Evolutionary conservation across 1,140 invertebrate genomes (phyloP), one percentile per base, ranked within the genome.

Genomic region (Dendrolimus punctatus): DNA sequence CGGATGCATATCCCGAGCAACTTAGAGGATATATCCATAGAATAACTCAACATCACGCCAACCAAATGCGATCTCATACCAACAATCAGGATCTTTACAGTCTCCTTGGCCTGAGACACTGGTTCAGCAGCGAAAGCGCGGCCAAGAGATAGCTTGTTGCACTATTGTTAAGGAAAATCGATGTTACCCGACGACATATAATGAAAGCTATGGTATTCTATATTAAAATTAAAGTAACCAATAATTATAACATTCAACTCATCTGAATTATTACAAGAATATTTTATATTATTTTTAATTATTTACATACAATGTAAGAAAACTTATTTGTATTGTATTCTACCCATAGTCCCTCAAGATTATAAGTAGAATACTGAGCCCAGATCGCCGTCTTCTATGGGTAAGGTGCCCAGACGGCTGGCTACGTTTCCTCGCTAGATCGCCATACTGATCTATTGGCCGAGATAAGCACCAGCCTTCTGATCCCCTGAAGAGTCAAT

Each of bases 111-210:
- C 53, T 86, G 39, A 72, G 76, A 54, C 83, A 86, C 63, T 86
- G 83, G 83, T 84, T 86, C 53, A 81, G 83, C 60, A 77, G 71
- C 61, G 80, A 84, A 71, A 73, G 69, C 41, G 72, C 75, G n/a
- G 76, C 83, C 40, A 83, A 86, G 57, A 86, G 80, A 86, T 84
- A 86, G 78, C 57, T 73, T 61, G 44, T 40, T 70, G 64, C 39
- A 51, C 50, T 46, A 54, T 54, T 55, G 55, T 49, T 62, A 73
- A 73, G 70, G 76, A 55, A 76, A 84, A 71, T 79, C 64, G 78
- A 84, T 80, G 81, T 86, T 86, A 86, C 83, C 83, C 80, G 78
- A 83, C 78, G 73, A 77, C 76, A 67, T 83, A 83, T 84, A 80
- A 72, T 77, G 78, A 65, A 80, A 79, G 83, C 80, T 86, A 80